phyloP scores from a whole-genome alignment of 2,797 vertebrate species.

The Enteromius trimaculatus region DNA sequence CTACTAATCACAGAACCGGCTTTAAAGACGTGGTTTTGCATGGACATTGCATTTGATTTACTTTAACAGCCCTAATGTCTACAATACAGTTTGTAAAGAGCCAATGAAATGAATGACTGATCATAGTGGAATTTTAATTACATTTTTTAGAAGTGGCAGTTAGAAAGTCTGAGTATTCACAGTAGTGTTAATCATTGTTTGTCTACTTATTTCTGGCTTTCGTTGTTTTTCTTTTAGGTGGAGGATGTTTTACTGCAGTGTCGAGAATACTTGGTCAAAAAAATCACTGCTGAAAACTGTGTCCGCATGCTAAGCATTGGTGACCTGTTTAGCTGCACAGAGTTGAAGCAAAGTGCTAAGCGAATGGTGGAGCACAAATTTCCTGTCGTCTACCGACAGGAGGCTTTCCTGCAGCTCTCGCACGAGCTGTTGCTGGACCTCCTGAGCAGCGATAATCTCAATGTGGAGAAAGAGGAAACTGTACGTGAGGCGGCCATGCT shows the following conservation, averaged over 20 bases:
- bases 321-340: conserved; percentile 95
- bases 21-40: no score
- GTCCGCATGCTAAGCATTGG: conserved; percentile 96
- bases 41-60: no score
- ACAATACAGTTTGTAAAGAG: background rate
- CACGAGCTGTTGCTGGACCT: conserved; percentile 94
- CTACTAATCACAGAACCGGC: no score
- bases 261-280: conserved; percentile 97
- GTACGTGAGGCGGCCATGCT: conserved; percentile 98
- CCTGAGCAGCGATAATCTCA: conserved; percentile 98
- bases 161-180: background rate
- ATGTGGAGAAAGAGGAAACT: conserved; percentile 98
- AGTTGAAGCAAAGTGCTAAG: conserved; percentile 95
- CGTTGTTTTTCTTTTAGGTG: conserved; percentile 79
- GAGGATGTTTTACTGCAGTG: conserved; percentile 94
- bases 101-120: background rate
- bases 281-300: conserved; percentile 97
- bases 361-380: conserved; percentile 99
- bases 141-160: background rate
- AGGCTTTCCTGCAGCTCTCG: conserved; percentile 96
- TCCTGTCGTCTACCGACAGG: conserved; percentile 92
- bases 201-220: background rate
- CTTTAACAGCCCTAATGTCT: no score
- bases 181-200: background rate
- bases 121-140: background rate